Evolutionary conservation across 2,797 vertebrate genomes (phyloP), one percentile per base, ranked within the genome.

Genomic region (Sparus aurata): DNA sequence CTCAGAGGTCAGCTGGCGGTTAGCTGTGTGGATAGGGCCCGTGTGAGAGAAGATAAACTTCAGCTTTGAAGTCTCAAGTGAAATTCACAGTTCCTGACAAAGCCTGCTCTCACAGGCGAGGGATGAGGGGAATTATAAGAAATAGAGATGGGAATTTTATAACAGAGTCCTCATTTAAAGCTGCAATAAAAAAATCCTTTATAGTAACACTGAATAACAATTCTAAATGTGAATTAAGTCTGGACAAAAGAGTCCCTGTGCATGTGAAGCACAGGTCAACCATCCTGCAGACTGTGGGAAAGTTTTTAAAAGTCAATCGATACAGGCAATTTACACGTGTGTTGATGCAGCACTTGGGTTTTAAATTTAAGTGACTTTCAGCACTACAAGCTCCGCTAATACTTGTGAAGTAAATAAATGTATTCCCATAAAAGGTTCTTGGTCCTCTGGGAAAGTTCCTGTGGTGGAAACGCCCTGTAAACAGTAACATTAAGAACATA

Each of bases 261-360:
- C 45, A 5, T 65, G 59, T 53, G 49, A 63, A 54, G 11, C 47
- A 46, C 5, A 12, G 22, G 22, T 30, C 7, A 49, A 55, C n/a
- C n/a, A 41, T 16, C 70, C 13, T 43, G 25, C 47, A 59, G 72
- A 79, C 71, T 82, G 89, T 92, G 92, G 79, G 90, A 89, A 90
- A 87, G 59, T 63, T 16, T 25, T 23, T 54, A 50, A 62, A 73
- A 45, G 18, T 67, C 41, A 64, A 75, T 50, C 53, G 9, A 49
- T 18, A 38, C 17, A 47, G 52, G 27, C 60, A 57, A 45, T 8
- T 18, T 11, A 58, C 27, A 59, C 54, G 43, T 6, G 18, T 30
- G 30, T 30, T 30, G 30, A 30, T 30, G 30, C 5, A 4, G 30
- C 5, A 4, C 30, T 30, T 1, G 30, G 30, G 30, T 30, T 30